Base-by-base conservation (phyloP, 2,113 vertebrate genomes). In the Aleadryas rufinucha region DNA sequence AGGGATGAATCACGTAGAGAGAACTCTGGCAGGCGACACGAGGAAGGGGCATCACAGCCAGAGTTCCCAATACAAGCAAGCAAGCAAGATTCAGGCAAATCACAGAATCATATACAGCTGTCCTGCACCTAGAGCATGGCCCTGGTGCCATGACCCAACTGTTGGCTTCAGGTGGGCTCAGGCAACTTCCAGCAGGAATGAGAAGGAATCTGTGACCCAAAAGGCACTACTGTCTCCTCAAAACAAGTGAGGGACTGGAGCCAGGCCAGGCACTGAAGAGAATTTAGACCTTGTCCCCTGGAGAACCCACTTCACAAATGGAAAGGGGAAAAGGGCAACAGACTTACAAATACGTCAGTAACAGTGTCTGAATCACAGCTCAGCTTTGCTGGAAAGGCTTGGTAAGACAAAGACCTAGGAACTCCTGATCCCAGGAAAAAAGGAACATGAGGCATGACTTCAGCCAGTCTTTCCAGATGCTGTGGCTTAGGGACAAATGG, bases 111-210 rank as follows among this genome's bases (percentile, higher is more conserved):
- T 14, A 13, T 9, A 24, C 31, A 41, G 33, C 31, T 69, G 18
- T 30, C 28, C 68, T 47, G 24, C 13, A 16, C 33, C 17, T 59
- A 8, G 10, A 75, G 31, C 27, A 13, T 5, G 26, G 41, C 11
- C 15, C n/a, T 84, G 37, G 10, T 70, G 30, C 56, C 1, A 1
- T 4, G 0, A 74, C 14, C 17, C 6, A 56, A 35, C 9, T 41
- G 12, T 2, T 65, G 50, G 45, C n/a, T 89, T 56, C 45, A 28
- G 31, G 14, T 9, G 9, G 59, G 11, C 39, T 39, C 53, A 90
- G 35, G 41, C 21, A 83, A n/a, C 30, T 93, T 81, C 39, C 59
- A 80, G 47, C 45, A 72, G 19, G 19, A 53, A 50, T 69, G 41
- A 61, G 37, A 57, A 72, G 49, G 16, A 71, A 56, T 20, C 27